Base-by-base conservation (phyloP, 2,888 invertebrate species). In the Tromatobia lineatoria region DNA sequence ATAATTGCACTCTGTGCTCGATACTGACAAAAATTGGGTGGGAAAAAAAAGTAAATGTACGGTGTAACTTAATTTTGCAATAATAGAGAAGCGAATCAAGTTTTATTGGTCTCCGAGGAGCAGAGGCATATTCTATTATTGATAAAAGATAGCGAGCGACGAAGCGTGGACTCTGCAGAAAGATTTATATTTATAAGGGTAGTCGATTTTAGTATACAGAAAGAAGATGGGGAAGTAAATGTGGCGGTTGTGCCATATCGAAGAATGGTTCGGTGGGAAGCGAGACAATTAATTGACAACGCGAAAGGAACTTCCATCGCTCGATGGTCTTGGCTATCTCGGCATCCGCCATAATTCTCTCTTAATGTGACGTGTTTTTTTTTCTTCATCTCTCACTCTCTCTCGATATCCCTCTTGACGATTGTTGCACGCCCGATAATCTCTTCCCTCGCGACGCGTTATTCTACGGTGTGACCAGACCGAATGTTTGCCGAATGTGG, bases 321-420 rank as follows among this genome's bases (percentile, higher is more conserved):
- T 42, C 20, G n/a, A n/a, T 7, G 61, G n/a, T 34, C 89, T 80
- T 83, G 89, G 87, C 88, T 87, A 87, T 88, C 86, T 80, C 86
- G 86, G 83, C 81, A 88, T 85, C 88, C 79, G 74, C 90, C 90
- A 93, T 93, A 93, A 92, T 90, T 93, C 92, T 93, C 88, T 85
- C 89, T 92, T 93, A 93, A 93, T 93, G 93, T 90, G 93, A 92
- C 92, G 89, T 87, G 74, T 81, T 78, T 82, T 79, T 85, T 76
- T 71, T 86, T 82, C 87, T 88, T 89, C 86, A 79, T 79, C 80
- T 73, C 75, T 61, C n/a, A 25, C 84, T 83, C 85, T 85, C 85
- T 80, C 81, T 57, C 38, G 70, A 61, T 52, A 45, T 54, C 71
- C 34, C 71, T 76, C 64, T 71, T 57, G 57, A 29, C 66, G 69